Evolutionary conservation across 2,888 invertebrate species (phyloP), one percentile per base, ranked within the genome.

Genomic region (Campopleginae sp.): DNA sequence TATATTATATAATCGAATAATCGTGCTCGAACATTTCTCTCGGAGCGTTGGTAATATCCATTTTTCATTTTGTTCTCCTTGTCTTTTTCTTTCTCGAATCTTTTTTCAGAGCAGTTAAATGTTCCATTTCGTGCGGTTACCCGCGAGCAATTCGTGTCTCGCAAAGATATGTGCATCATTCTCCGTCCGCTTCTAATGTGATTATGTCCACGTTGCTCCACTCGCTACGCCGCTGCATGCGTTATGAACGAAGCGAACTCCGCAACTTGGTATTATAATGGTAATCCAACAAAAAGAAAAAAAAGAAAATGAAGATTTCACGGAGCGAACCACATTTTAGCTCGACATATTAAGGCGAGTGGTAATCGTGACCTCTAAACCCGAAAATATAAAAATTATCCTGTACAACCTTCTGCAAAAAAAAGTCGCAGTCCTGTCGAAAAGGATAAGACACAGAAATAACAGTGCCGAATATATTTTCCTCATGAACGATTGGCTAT

Each of bases 121-220:
- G 63, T 71, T 70, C 71, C 70, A 33, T 46, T 48, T 71, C 27
- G 14, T 31, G 79, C 19, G 71, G 17, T 61, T 51, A 48, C 63
- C 46, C 27, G 38, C 71, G 51, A 61, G 71, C 61, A 46, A 79
- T 71, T 71, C 79, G 33, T 61, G 38, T 63, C 63, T 71, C 70
- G 23, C 31, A 31, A 65, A 48, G 63, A 75, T 46, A 65, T 65
- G 65, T 65, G 63, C 63, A 38, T 46, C 58, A 48, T 51, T 65
- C 76, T 48, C 17, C 65, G 48, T 48, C 61, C 44, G 44, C 46
- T 76, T 19, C 48, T 38, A 65, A 65, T 65, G 23, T 48, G 76
- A 76, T 48, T 76, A 76, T 31, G n/a, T 51, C 48, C 48, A 31
- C 74, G 71, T 42, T 48, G 8, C 31, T 27, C 27, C 44, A 44